These are phyloP conservation scores for Metellina segmentata DNA, from an alignment of 2,888 invertebrate genomes.

Conservation along the genomic window DNA sequence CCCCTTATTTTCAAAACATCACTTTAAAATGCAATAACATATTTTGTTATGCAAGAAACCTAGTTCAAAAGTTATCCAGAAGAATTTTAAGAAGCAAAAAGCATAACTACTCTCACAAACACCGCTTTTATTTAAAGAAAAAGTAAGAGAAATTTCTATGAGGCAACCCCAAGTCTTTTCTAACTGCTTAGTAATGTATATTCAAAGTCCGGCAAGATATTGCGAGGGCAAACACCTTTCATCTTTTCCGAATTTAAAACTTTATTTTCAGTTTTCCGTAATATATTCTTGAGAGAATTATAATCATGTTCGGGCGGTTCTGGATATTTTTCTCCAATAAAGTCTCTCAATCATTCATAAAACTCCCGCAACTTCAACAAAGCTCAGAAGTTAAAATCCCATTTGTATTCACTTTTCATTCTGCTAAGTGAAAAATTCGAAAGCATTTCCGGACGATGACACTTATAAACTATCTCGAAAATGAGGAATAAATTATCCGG, in stretches of 20 bases:
- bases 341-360: background rate
- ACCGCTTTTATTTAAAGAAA: too few species aligned
- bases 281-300: background rate
- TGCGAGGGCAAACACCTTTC: background rate
- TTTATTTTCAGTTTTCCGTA: background rate
- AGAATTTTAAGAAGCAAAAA: too few species aligned
- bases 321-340: background rate
- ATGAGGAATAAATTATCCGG: slow-evolving; percentile 20
- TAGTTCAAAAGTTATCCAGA: too few species aligned
- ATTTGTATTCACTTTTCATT: slow-evolving; percentile 28
- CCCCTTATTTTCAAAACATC: too few species aligned
- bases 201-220: background rate
- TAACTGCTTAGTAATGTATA: background rate
- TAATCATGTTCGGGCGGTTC: background rate
- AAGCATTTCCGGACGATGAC: slow-evolving; percentile 23
- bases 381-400: slow-evolving; percentile 23
- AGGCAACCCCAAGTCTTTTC: background rate
- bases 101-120: too few species aligned
- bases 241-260: background rate
- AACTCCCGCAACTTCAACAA: background rate
- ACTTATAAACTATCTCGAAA: slow-evolving; percentile 31
- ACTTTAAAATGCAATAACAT: too few species aligned
- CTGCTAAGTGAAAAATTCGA: slow-evolving; percentile 8
- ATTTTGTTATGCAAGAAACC: too few species aligned
- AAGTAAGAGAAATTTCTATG: too few species aligned